phyloP scores from a whole-genome alignment of 2,888 invertebrate species.

The Hirudinaria manillensis region DNA sequence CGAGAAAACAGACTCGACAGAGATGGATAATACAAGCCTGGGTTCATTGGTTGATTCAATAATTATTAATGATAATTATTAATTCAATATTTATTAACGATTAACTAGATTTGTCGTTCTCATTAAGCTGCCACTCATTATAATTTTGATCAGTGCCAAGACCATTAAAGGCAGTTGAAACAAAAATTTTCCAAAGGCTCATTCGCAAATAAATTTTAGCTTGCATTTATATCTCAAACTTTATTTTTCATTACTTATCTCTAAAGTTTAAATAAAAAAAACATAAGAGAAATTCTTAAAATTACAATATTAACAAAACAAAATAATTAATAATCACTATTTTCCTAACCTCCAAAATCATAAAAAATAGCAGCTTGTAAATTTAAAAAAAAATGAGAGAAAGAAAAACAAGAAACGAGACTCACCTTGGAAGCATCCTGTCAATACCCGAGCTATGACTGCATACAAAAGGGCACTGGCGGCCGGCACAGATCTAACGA shows the following conservation, averaged over 20 bases:
- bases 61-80: background rate
- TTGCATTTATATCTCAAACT: no score
- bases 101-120: no score
- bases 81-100: no score
- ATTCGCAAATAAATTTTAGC: no score
- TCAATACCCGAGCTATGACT: slow-evolving; percentile 61
- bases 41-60: background rate
- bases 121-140: no score
- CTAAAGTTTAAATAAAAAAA: no score
- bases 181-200: no score
- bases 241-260: no score
- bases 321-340: background rate
- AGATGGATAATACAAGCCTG: slow-evolving; percentile 66
- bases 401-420: background rate
- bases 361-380: background rate
- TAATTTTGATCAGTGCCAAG: no score
- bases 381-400: slow-evolving; percentile 4
- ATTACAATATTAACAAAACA: background rate
- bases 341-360: no score
- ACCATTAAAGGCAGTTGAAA: no score
- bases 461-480: slow-evolving; percentile 59
- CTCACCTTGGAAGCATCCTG: slow-evolving; percentile 64
- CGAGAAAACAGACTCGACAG: slow-evolving; percentile 66
- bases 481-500: slow-evolving; percentile 53
- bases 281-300: background rate